These are phyloP conservation scores for Ophraella communa DNA, from an alignment of 2,888 invertebrate species.

Conservation along the genomic window DNA sequence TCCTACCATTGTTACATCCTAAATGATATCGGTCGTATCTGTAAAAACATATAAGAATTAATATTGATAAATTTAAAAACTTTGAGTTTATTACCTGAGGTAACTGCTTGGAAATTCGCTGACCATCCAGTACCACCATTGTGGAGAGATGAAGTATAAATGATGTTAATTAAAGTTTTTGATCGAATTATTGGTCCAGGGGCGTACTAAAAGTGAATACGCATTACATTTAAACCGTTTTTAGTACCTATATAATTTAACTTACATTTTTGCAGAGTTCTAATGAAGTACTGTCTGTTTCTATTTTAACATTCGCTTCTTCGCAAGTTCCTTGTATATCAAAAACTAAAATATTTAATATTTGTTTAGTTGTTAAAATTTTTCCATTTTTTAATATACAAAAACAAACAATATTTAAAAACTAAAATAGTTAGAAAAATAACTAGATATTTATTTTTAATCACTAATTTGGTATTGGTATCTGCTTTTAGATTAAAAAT, in stretches of 20 bases:
- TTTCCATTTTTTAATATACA: too few species aligned
- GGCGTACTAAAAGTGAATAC: conserved; percentile 33
- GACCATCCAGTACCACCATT: conserved; percentile 49
- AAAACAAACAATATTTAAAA: too few species aligned
- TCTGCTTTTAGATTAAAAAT: too few species aligned
- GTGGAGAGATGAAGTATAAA: conserved; percentile 44
- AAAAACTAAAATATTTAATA: conserved; percentile 60
- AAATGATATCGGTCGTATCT: conserved; percentile 24
- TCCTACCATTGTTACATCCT: not conserved
- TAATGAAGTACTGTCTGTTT: conserved; percentile 42
- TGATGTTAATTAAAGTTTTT: conserved; percentile 36
- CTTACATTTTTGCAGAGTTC: conserved; percentile 62
- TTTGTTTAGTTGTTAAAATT: not conserved
- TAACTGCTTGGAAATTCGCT: conserved; percentile 42
- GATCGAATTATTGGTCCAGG: conserved; percentile 42
- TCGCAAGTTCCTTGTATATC: conserved; percentile 68
- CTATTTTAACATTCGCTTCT: conserved; percentile 70
- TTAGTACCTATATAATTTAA: not conserved
- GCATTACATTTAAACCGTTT: not conserved
- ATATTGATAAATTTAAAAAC: not conserved
- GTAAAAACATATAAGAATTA: conserved; percentile 6
- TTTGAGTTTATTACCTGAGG: conserved; percentile 23
- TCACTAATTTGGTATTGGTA: too few species aligned
- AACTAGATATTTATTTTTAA: too few species aligned
- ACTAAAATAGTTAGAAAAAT: too few species aligned